Base-by-base conservation (phyloP, 1,140 invertebrate genomes). In the Zaprionus inermis region DNA sequence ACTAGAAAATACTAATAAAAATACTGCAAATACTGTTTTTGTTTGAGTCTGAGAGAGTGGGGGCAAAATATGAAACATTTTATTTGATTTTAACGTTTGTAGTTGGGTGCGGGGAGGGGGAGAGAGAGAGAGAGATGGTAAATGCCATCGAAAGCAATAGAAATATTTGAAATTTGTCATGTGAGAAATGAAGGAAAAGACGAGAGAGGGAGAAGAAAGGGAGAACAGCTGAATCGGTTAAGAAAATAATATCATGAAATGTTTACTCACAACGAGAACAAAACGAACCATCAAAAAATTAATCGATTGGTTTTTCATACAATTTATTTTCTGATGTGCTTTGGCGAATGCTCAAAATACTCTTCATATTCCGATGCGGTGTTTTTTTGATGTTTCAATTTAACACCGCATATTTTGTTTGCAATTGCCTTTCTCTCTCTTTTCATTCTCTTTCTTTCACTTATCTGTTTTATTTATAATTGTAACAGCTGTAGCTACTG, bases 1-100 rank as follows among this genome's bases (percentile, higher is more conserved):
- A 76, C 64, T 86, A 75, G 67, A 69, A 61, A 16, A 64, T 32
- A 34, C 18, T 51, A 14, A 32, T 34, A 34, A 63, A 63, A 60
- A 49, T 46, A 64, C 61, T 65, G 5, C 16, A 44, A 44, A 65
- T 55, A 55, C 22, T 32, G 5, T 55, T 24, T 14, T 0, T 12
- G 14, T n/a, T 51, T n/a, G 20, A 30, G 18, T 49, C 14, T 7
- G n/a, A n/a, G n/a, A 11, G 12, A n/a, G 20, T n/a, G n/a, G n/a
- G n/a, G n/a, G n/a, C n/a, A n/a, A 63, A 63, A 51, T 22, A 49
- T 61, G 28, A 36, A 22, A 49, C 3, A 20, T 20, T 49, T 22
- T 49, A 49, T 49, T 18, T 3, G 18, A 49, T 12, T 20, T 22
- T 49, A 49, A 20, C 20, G 18, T 3, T 12, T 49, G 18, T 2